A percentile compares a stretch with the other conserved stretches of the same genome.
These are phyloP conservation scores for Trinorchestia longiramus DNA, from an alignment of 1,140 invertebrate genomes.

Conservation along the genomic window DNA sequence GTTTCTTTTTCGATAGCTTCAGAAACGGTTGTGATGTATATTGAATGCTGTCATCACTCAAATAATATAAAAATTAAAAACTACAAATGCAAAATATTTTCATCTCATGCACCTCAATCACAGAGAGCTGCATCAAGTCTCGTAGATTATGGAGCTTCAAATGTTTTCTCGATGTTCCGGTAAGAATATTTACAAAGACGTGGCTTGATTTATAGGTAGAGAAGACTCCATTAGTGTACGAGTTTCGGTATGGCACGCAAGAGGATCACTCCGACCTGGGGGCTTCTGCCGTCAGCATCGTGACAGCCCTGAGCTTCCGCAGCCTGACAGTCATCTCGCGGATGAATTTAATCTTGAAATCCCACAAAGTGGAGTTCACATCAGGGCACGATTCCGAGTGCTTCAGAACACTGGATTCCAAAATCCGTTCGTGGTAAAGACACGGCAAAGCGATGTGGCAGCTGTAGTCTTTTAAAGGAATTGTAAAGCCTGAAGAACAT, in stretches of 20 bases:
- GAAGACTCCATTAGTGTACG: too few relatives aligned
- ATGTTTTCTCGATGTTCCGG: too few relatives aligned
- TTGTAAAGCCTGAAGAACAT: background rate
- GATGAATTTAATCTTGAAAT: conserved; percentile 40
- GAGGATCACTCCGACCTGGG: background rate
- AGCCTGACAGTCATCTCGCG: conserved; percentile 13
- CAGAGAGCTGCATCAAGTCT: too few relatives aligned
- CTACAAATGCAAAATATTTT: too few relatives aligned
- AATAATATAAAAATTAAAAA: too few relatives aligned
- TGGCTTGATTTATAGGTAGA: too few relatives aligned
- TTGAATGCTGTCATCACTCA: too few relatives aligned
- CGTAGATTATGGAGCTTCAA: too few relatives aligned
- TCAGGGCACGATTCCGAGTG: background rate
- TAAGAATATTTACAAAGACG: too few relatives aligned
- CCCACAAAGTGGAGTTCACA: conserved; percentile 3
- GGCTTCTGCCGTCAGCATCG: background rate
- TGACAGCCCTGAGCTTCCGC: background rate
- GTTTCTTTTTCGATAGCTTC: background rate
- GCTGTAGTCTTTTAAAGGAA: background rate
- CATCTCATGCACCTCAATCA: too few relatives aligned
- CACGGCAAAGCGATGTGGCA: background rate
- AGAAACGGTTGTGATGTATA: background rate
- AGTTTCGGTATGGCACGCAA: too few relatives aligned
- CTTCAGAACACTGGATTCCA: background rate
- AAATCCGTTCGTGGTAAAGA: background rate